A percentile compares a stretch with the other conserved stretches of the same genome.
These are phyloP conservation scores for Cynopterus brachyotis DNA, from an alignment of 2,113 vertebrate species.

Conservation along the genomic window DNA sequence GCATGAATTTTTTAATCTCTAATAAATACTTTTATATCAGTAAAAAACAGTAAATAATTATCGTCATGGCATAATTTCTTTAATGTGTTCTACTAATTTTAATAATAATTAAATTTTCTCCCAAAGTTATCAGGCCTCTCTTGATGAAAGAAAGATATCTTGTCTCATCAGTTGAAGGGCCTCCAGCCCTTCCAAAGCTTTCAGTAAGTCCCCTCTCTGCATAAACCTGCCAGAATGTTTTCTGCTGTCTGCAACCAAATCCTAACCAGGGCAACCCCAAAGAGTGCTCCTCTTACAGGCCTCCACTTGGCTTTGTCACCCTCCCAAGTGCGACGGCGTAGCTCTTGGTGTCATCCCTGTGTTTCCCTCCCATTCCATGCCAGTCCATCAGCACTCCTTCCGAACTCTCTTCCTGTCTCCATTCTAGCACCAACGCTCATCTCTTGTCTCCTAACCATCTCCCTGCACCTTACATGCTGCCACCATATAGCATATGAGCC, in stretches of 20 bases:
- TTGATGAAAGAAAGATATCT: background rate
- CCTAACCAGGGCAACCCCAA: too few species aligned
- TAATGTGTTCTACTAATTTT: background rate
- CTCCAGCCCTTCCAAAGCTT: background rate
- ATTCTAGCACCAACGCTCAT: fast-evolving
- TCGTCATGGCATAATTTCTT: background rate
- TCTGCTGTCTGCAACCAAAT: background rate
- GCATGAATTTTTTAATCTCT: background rate
- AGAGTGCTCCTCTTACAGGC: background rate
- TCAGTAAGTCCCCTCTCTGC: too few species aligned
- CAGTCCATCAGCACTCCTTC: too few species aligned
- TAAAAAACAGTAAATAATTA: background rate
- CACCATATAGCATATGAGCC: fast-evolving
- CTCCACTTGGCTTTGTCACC: fast-evolving
- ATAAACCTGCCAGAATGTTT: background rate
- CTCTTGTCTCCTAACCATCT: background rate
- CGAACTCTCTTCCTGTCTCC: background rate
- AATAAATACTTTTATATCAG: background rate
- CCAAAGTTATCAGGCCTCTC: background rate
- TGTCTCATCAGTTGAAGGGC: background rate
- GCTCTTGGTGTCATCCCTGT: fast-evolving
- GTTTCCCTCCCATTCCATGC: too few species aligned
- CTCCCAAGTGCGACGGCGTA: background rate
- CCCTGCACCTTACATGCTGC: background rate
- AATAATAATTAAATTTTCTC: background rate